phyloP scores from a whole-genome alignment of 2,113 vertebrate genomes.

The Pelusios castaneus region DNA sequence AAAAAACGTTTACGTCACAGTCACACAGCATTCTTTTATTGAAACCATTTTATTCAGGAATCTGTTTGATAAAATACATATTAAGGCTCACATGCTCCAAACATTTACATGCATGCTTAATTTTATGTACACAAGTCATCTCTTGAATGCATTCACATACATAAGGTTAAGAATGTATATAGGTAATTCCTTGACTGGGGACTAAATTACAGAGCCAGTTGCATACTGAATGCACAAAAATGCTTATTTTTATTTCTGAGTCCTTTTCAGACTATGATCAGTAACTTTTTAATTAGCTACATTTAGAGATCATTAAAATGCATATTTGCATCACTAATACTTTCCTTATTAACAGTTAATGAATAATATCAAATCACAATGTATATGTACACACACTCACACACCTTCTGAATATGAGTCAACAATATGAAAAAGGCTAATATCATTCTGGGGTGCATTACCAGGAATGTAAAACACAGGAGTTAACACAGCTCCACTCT shows the following conservation, averaged over 20 bases:
- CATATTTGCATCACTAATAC: neutral
- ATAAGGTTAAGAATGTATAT: neutral
- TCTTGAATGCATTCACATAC: neutral
- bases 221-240: neutral
- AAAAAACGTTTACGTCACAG: neutral
- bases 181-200: neutral
- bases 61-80: neutral
- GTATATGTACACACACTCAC: no score
- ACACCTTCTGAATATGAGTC: neutral
- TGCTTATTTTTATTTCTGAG: neutral
- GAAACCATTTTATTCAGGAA: neutral
- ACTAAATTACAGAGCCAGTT: neutral
- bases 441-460: neutral
- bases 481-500: neutral
- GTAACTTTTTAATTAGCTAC: neutral
- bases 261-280: neutral
- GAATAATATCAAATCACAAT: neutral
- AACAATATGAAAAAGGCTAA: neutral
- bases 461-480: neutral
- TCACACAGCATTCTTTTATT: neutral
- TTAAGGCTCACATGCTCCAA: neutral
- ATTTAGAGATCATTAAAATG: neutral
- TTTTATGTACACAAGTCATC: neutral
- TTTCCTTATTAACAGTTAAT: neutral
- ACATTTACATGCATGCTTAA: accelerated